These are phyloP conservation scores for Cheilinus undulatus DNA, from an alignment of 2,113 vertebrate genomes.

Conservation along the genomic window DNA sequence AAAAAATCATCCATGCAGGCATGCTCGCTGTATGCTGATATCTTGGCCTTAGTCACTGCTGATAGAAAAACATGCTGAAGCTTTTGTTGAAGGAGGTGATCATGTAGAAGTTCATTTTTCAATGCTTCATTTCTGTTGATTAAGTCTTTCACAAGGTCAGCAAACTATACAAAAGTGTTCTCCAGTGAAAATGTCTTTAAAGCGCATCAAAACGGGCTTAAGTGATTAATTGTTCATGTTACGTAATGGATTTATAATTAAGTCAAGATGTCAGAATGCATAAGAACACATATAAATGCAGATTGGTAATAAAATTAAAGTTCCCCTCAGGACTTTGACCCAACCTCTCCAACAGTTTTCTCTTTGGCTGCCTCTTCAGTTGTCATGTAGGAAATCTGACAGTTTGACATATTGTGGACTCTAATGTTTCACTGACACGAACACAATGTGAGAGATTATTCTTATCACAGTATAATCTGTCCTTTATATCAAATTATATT, in stretches of 20 bases:
- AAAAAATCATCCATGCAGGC: neutral
- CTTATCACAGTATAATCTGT: too few relatives aligned
- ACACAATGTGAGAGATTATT: conserved; percentile 3
- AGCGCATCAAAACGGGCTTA: neutral
- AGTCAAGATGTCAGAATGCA: conserved; percentile 23
- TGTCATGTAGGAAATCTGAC: conserved; percentile 17
- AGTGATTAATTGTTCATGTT: conserved; percentile 7
- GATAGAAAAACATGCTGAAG: neutral
- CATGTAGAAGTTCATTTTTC: neutral
- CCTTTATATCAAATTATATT: too few relatives aligned
- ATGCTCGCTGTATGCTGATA: neutral
- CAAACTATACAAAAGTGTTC: neutral
- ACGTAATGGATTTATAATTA: neutral
- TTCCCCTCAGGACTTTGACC: conserved; percentile 1
- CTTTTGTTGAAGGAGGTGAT: neutral
- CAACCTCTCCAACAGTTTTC: neutral
- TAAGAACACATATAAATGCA: conserved; percentile 13
- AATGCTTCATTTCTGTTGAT: neutral
- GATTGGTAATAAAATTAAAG: conserved; percentile 12
- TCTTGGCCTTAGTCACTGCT: neutral
- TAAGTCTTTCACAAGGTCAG: neutral
- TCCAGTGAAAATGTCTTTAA: neutral
- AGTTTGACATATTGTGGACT: conserved; percentile 14
- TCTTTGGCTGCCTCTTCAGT: conserved; percentile 2
- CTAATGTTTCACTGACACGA: neutral